Evolutionary conservation across 2,888 invertebrate genomes (phyloP), one percentile per base, ranked within the genome.

Genomic region (Orthonevra nobilis): DNA sequence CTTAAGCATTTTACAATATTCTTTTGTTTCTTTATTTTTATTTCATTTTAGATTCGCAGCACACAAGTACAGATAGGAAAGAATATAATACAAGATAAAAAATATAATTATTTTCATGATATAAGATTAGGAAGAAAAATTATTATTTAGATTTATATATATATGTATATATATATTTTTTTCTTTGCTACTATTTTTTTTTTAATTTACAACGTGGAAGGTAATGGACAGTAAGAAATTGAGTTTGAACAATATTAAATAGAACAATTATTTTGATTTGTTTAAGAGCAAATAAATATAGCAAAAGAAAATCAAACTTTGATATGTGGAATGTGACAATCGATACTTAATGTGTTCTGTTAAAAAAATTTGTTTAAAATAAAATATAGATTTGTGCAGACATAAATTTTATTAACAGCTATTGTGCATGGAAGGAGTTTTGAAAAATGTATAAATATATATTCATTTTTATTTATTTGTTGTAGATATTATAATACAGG

Each of bases 321-420:
- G 77, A 77, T 77, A 64, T 70, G 77, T 77, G 77, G 77, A 77
- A 77, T 77, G 77, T 77, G 40, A 60, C 19, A 54, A 64, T 60
- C 23, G 58, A 77, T 64, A 58, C 64, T 64, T 44, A 14, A 14
- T 44, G 14, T 26, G 7, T 50, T 42, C n/a, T n/a, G 12, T 36
- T 48, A 7, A 40, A 30, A 14, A 7, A 12, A 23, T 44, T 36
- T 20, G 9, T 10, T 46, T 23, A n/a, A 50, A 32, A 42, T 28
- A 52, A 52, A 17, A 30, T 26, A 40, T 30, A 38, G 2, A 14
- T 32, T 9, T 58, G 58, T 32, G 42, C 32, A 20, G 19, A 42
- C 19, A 15, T 5, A 26, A 28, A 38, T 10, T 12, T n/a, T 34
- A 46, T n/a, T 15, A 46, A 28, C 26, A 14, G 26, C 23, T 14